Evolutionary conservation across 2,888 invertebrate genomes (phyloP), one percentile per base, ranked within the genome.

Genomic region (Dichetophora obliterata): DNA sequence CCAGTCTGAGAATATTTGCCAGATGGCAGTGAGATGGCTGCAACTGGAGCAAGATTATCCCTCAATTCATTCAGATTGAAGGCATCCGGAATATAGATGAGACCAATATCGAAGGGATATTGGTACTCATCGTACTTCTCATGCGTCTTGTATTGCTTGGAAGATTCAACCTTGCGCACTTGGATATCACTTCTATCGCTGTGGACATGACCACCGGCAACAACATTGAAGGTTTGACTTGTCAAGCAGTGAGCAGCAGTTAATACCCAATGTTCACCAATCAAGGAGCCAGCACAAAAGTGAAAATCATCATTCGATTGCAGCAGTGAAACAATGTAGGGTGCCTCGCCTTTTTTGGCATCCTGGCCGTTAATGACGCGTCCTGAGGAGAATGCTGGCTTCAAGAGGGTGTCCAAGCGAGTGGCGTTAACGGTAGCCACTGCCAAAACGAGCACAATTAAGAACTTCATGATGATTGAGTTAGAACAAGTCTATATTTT

Each of bases 101-200:
- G 81, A 27, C 91, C 92, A 68, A 92, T 90, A 83, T 92, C 92
- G 79, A 92, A 88, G 78, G 89, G 89, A 3, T 89, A 54, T 90
- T 87, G 4, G 86, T 86, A 24, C 90, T n/a, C 90, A 63, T 37
- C 52, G 78, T 86, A 89, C 0, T 79, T 54, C 54, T 85, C 85
- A 76, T 91, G 90, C 1, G 86, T 78, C 1, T 86, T 75, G 31
- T 83, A 78, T 1, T 80, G 78, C 0, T 57, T 54, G 8, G 66
- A 82, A 75, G 71, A n/a, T n/a, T n/a, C 48, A 1, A 86, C 86
- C 0, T 75, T 1, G 2, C 85, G 83, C 14, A 81, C 59, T 80
- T 88, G 88, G 0, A 82, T 82, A 5, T 79, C 76, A 0, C 81
- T 63, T 16, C 80, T 80, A 27, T 84, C 77, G 5, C 76, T 78